A percentile compares a stretch with the other conserved stretches of the same genome.
phyloP scores from a whole-genome alignment of 2,113 vertebrate species.

The Lamprologus lemairii region DNA sequence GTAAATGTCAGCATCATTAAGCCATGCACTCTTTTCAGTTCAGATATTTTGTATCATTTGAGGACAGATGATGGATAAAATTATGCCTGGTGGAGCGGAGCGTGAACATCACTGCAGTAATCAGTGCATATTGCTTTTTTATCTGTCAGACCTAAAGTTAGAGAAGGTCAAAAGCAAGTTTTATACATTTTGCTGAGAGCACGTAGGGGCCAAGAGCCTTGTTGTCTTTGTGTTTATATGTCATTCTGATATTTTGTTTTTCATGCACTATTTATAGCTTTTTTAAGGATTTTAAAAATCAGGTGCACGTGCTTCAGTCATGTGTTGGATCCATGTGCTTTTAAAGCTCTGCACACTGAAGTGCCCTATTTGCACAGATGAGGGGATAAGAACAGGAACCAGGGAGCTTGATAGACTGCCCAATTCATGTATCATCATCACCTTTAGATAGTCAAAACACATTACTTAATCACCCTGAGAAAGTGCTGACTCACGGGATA shows the following conservation, averaged over 20 bases:
- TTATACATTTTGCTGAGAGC: not conserved
- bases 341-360: not conserved
- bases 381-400: not conserved
- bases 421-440: not conserved
- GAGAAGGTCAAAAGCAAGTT: not conserved
- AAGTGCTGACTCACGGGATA: slow-evolving; percentile 15
- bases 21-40: not conserved
- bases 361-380: not conserved
- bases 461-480: slow-evolving; percentile 12
- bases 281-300: not conserved
- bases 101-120: not conserved
- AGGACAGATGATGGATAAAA: not conserved
- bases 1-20: not conserved
- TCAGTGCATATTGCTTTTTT: not conserved
- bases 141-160: not conserved
- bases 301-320: not conserved
- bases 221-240: not conserved
- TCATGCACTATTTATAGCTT: not conserved
- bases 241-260: not conserved
- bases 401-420: not conserved
- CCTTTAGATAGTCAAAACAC: not conserved
- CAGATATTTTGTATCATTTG: not conserved
- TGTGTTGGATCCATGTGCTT: not conserved
- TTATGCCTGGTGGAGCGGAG: not conserved
- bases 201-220: too few species aligned